Conservation (phyloP, 1,140 invertebrate species). For the Gonatopus flavifemur region DNA sequence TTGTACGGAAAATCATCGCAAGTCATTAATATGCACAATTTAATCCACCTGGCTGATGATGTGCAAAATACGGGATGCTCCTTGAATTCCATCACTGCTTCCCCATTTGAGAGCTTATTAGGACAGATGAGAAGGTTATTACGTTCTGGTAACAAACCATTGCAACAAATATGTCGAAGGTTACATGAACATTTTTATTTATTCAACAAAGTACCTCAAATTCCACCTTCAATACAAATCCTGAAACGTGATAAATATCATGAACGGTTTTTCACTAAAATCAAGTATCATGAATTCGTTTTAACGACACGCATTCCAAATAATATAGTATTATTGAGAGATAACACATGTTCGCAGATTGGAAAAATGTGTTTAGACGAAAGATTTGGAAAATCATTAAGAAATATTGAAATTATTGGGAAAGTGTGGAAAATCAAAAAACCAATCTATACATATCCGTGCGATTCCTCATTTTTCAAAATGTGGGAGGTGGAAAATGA, state of each 20-base stretch:
- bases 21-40: slow-evolving; percentile 1
- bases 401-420: background rate
- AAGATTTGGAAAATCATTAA: background rate
- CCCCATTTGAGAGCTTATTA: slow-evolving; percentile 10
- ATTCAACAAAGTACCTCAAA: background rate
- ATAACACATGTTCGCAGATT: background rate
- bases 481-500: too few relatives aligned
- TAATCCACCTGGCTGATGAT: slow-evolving; percentile 5
- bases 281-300: background rate
- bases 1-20: slow-evolving; percentile 4
- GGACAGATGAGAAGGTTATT: background rate
- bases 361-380: background rate
- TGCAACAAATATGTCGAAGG: background rate
- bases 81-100: slow-evolving; percentile 12
- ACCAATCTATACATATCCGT: background rate
- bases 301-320: background rate
- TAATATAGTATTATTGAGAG: background rate
- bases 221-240: background rate
- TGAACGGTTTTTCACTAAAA: background rate
- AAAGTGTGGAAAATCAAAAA: background rate
- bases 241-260: background rate
- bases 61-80: slow-evolving; percentile 3
- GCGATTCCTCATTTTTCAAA: background rate
- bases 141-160: background rate
- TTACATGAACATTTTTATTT: background rate